Percentiles rank a stretch among this genome's conserved stretches.
These are phyloP conservation scores for Calidris pugnax DNA, from an alignment of 2,113 vertebrate species.

Conservation along the genomic window DNA sequence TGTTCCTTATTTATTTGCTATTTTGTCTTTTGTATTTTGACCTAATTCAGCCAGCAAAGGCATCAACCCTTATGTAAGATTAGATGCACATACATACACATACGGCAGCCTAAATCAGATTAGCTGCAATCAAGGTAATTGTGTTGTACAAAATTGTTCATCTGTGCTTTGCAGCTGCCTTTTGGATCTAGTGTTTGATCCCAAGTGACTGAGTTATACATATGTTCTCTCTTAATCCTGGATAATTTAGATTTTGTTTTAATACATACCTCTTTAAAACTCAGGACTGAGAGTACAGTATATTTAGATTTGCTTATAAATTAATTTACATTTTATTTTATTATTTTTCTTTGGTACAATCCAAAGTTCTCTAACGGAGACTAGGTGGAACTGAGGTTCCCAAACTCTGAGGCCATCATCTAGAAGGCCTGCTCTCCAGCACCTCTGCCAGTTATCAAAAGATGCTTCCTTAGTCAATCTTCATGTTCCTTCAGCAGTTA, in stretches of 20 bases:
- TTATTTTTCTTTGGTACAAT: not conserved
- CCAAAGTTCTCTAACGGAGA: not conserved
- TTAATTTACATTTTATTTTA: not conserved
- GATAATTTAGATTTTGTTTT: conserved; percentile 15
- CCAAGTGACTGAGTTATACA: conserved; percentile 49
- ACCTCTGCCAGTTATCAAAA: not conserved
- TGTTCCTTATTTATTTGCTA: conserved; percentile 77
- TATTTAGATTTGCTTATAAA: not conserved
- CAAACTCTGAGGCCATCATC: not conserved
- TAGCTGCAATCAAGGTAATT: conserved; percentile 84
- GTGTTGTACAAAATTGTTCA: conserved; percentile 74
- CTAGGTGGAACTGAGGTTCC: fast-evolving
- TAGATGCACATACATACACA: conserved; percentile 61
- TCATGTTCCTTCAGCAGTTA: not conserved
- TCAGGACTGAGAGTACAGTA: not conserved
- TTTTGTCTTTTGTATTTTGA: conserved; percentile 82
- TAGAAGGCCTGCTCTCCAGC: not conserved
- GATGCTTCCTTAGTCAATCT: not conserved
- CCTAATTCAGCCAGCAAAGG: conserved; percentile 76
- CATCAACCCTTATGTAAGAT: conserved; percentile 70
- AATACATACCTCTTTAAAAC: conserved; percentile 2
- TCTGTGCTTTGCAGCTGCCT: conserved; percentile 71
- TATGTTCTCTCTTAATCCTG: not conserved
- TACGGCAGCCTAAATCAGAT: conserved; percentile 76
- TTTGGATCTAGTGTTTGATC: conserved; percentile 76